Percentiles rank a stretch among this genome's conserved stretches.
Evolutionary conservation across 64 coral and sea anemone genomes (phyloP).

Genomic region (Montipora cactus): DNA sequence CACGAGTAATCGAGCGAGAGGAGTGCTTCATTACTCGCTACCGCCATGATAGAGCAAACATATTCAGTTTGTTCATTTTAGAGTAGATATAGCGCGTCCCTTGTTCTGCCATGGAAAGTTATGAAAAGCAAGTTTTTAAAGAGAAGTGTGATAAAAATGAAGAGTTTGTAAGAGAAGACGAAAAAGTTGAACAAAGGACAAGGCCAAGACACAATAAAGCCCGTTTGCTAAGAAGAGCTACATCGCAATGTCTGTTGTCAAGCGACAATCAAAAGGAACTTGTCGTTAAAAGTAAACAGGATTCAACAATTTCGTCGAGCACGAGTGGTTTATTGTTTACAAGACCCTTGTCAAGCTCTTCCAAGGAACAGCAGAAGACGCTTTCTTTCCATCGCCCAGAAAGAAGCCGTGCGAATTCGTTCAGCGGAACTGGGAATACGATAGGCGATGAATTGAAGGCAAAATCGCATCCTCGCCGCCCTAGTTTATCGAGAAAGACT

Average conservation of each 20-base stretch:
- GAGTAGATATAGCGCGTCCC: not conserved
- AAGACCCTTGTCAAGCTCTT: slow-evolving; percentile 16
- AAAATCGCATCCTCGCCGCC: not conserved
- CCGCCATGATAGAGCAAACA: not conserved
- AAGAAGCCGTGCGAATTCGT: not conserved
- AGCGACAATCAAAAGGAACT: not conserved
- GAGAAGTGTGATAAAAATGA: not conserved
- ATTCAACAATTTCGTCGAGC: slow-evolving; percentile 18
- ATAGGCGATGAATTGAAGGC: not conserved
- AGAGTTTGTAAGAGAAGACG: not conserved
- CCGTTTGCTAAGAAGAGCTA: slow-evolving; percentile 9
- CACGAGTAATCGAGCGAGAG: too few relatives aligned
- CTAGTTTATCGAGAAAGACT: not conserved
- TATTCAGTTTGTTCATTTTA: not conserved
- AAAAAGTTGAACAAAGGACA: not conserved
- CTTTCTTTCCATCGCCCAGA: not conserved
- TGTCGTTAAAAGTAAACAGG: not conserved
- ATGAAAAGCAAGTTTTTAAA: not conserved
- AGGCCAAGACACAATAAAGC: not conserved
- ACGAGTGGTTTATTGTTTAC: slow-evolving; percentile 11
- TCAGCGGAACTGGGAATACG: not conserved
- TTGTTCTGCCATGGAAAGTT: not conserved
- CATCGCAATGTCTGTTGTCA: slow-evolving; percentile 4
- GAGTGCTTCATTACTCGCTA: too few relatives aligned
- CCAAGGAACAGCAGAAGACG: not conserved